Base-by-base conservation (phyloP, 2,888 invertebrate genomes). In the Rhogogaster chlorosoma region DNA sequence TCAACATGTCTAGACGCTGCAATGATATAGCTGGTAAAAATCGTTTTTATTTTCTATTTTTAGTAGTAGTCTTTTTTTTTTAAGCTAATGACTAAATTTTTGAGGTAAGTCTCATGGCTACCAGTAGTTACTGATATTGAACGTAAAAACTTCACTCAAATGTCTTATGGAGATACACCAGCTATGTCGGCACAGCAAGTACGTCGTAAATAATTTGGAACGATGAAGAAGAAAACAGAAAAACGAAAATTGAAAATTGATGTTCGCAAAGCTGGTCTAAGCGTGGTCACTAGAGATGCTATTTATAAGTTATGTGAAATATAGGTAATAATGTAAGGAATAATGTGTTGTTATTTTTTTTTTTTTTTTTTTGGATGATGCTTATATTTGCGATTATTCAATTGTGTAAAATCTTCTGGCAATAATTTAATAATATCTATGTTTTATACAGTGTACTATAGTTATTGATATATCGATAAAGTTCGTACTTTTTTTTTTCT, bases 371-470 rank as follows among this genome's bases (percentile, higher is more conserved):
- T 42, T 73, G 71, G 29, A 77, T n/a, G 53, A 77, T 53, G n/a
- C 53, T 32, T 77, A n/a, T 77, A 49, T 77, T 53, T 36, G 22
- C 26, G 29, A 77, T 77, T 32, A 53, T 77, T 61, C 57, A 32
- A 61, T 80, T 80, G 7, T 38, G 77, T 77, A 6, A 36, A 61
- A 36, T 80, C 38, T 61, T 73, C 38, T 57, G 36, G 61, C 49
- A 38, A 36, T 29, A 57, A 26, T 49, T 22, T 38, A 61, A 73
- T 73, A 73, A 38, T 73, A 73, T 73, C 71, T 22, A 61, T 80
- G 78, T 80, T 80, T 80, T 22, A 77, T 77, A 49, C 38, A 77
- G 38, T 77, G 77, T 77, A 77, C 49, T 77, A 77, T 77, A 77
- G 75, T 45, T 53, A 77, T 77, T 77, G 32, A 53, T 9, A 77